Conservation (phyloP, 2,888 invertebrate species). For the Agrochola lychnidis region DNA sequence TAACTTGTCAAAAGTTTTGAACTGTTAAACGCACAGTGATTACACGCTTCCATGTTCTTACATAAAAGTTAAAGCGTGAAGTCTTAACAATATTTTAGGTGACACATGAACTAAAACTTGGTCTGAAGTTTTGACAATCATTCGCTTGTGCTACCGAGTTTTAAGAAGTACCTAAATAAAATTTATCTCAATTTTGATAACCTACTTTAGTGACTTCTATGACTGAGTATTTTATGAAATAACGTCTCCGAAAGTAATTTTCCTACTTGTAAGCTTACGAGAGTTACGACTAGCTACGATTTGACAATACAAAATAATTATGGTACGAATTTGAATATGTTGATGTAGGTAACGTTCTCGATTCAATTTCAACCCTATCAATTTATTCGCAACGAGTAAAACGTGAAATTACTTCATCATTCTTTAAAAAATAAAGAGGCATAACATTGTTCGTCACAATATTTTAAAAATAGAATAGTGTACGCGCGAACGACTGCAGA, state of each 20-base stretch:
- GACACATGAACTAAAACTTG: conserved; percentile 43
- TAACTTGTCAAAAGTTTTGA: conserved; percentile 37
- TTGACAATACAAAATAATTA: neutral
- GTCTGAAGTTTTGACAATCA: conserved; percentile 33
- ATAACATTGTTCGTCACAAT: conserved; percentile 18
- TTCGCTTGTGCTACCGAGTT: conserved; percentile 29
- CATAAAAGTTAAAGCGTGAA: conserved; percentile 44
- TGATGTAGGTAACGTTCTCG: neutral
- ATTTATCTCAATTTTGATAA: conserved; percentile 37
- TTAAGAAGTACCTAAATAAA: conserved; percentile 16
- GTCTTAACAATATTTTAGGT: conserved; percentile 48
- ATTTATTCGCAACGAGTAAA: neutral
- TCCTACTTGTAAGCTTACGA: neutral
- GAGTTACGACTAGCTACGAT: neutral
- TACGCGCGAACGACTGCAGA: conserved; percentile 38
- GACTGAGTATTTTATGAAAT: conserved; percentile 14
- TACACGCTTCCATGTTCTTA: conserved; percentile 26
- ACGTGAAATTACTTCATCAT: conserved; percentile 5
- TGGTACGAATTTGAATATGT: neutral
- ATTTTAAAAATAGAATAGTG: conserved; percentile 44
- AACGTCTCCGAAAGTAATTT: neutral
- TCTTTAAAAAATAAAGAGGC: conserved; percentile 3
- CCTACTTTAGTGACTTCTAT: conserved; percentile 14
- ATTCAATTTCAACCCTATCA: neutral
- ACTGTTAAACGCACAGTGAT: conserved; percentile 31